These are phyloP conservation scores for Euspilapteryx auroguttella DNA, from an alignment of 2,888 invertebrate species.

Conservation along the genomic window DNA sequence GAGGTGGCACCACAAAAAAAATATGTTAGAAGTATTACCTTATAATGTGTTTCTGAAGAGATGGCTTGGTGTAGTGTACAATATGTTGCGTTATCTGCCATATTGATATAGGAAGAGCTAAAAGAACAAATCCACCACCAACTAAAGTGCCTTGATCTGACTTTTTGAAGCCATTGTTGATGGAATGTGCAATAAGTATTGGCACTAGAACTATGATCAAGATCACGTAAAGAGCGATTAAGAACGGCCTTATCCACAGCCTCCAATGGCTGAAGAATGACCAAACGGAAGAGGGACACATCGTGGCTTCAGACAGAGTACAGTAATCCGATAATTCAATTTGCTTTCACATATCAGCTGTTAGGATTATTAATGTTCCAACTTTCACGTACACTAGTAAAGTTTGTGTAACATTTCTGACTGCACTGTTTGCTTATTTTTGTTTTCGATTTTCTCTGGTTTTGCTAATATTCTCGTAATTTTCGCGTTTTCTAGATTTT, in stretches of 20 bases:
- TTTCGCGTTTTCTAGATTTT: no score
- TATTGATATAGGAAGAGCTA: conserved; percentile 89
- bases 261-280: conserved; percentile 69
- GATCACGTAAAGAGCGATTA: conserved; percentile 77
- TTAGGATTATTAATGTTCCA: no score
- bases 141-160: conserved; percentile 81
- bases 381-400: no score
- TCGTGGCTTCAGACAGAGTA: conserved; percentile 18
- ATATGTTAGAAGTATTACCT: no score
- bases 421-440: no score
- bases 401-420: no score
- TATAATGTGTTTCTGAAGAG: conserved; percentile 91
- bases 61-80: conserved; percentile 90
- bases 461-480: no score
- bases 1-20: no score
- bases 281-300: conserved; percentile 36
- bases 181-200: conserved; percentile 76
- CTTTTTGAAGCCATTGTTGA: conserved; percentile 76
- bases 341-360: no score
- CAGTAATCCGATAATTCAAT: no score
- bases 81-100: conserved; percentile 96
- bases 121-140: conserved; percentile 88
- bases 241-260: conserved; percentile 86
- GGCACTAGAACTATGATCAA: conserved; percentile 85
- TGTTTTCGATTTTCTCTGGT: no score